These are phyloP conservation scores for Tetramorium simillimum DNA, from an alignment of 1,140 invertebrate genomes.

Conservation along the genomic window DNA sequence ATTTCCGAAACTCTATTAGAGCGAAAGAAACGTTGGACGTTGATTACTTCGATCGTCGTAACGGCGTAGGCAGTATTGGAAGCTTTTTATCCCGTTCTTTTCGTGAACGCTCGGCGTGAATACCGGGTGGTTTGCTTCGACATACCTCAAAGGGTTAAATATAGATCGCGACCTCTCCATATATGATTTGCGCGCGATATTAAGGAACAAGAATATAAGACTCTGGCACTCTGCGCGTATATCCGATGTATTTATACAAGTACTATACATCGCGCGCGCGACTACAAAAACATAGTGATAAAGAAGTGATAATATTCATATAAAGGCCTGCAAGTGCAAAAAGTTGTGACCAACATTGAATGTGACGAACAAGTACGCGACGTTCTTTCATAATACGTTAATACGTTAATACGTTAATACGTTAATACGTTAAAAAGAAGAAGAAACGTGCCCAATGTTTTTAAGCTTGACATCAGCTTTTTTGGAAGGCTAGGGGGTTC, in stretches of 20 bases:
- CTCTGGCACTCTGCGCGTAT: background rate
- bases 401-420: too few species aligned
- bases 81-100: conserved; percentile 40
- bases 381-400: background rate
- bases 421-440: background rate
- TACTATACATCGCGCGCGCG: too few species aligned
- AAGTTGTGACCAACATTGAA: background rate
- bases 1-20: background rate
- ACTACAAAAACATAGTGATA: background rate
- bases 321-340: background rate
- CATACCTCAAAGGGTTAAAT: conserved; percentile 50
- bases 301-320: background rate
- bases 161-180: conserved; percentile 28
- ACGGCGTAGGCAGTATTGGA: conserved; percentile 26
- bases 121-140: conserved; percentile 34
- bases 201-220: conserved; percentile 36
- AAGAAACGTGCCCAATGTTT: background rate
- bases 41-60: conserved; percentile 34
- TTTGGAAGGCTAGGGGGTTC: background rate
- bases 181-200: conserved; percentile 18
- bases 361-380: too few species aligned
- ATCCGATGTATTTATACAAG: background rate
- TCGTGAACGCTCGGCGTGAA: conserved; percentile 38
- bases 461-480: too few species aligned
- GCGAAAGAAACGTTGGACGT: background rate